Evolutionary conservation across 2,113 vertebrate genomes (phyloP), one percentile per base, ranked within the genome.

Genomic region (Morone chrysops): DNA sequence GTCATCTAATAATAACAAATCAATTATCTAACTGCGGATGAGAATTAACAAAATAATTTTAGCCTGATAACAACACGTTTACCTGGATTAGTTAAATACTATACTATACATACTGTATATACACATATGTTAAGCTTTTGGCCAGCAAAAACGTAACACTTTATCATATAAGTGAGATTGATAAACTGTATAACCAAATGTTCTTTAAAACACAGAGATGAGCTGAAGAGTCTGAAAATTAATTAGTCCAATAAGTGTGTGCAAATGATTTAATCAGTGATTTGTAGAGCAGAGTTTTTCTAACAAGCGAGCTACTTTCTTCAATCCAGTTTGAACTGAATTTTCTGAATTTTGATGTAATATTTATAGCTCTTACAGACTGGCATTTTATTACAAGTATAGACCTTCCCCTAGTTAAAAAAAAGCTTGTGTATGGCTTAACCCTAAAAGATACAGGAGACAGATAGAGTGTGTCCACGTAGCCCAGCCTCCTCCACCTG

Each of bases 401-500:
- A 74, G 31, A 53, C 22, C 47, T 48, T 62, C 36, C 8, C 31
- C 43, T 18, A 18, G 25, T 25, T 25, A 56, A 51, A 41, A 18
- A 43, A 16, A 12, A 1, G 17, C 20, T 38, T 51, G 45, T 51
- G 17, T 7, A 5, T n/a, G 25, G 16, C 31, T 56, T 7, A 41
- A 47, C 38, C 59, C 36, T 59, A 18, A 66, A 31, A 31, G 31
- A 31, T 31, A 31, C 3, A 31, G 45, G 45, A 47, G 4, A 47
- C 17, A 57, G 47, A 40, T 16, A 36, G 20, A 76, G 22, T 11
- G n/a, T 60, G 48, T 36, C 40, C 25, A 22, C 20, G 14, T 45
- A 67, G 54, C 68, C 5, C 38, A 12, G 48, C 79, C 67, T 75
- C 74, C 71, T 88, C 48, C 65, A 60, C 70, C 69, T 80, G 69